Conservation (phyloP, 2,797 vertebrate genomes). For the Tragelaphus eurycerus region DNA sequence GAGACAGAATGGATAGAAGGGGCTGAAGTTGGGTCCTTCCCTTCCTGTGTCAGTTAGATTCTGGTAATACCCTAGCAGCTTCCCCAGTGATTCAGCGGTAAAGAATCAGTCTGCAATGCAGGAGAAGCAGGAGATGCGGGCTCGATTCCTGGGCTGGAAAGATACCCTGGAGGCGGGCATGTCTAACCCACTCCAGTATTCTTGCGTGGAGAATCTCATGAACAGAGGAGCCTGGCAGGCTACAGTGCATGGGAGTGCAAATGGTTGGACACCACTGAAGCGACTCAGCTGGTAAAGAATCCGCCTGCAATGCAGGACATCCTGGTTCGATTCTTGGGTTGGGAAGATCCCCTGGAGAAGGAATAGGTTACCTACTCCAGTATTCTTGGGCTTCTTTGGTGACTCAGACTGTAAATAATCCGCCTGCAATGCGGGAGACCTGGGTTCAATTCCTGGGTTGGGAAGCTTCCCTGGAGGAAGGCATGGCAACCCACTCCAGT, state of each 20-base stretch:
- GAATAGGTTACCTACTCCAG: neutral
- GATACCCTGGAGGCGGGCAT: neutral
- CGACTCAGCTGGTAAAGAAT: neutral
- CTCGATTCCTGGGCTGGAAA: neutral
- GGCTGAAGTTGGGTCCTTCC: neutral
- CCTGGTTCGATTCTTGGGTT: neutral
- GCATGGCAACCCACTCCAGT: neutral
- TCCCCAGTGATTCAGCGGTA: neutral
- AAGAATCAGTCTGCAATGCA: neutral
- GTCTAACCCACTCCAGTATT: neutral
- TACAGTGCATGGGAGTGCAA: neutral
- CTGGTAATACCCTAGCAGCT: neutral
- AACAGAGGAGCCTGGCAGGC: neutral
- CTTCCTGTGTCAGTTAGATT: neutral
- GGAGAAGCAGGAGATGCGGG: neutral
- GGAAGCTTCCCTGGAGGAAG: neutral
- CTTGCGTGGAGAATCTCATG: neutral
- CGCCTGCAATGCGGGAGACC: neutral
- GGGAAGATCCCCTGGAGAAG: neutral
- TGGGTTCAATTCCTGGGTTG: neutral
- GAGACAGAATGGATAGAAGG: neutral
- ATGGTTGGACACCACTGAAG: neutral
- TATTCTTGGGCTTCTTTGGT: neutral
- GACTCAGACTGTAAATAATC: neutral
- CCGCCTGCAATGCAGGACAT: neutral